Percentiles rank a stretch among this genome's conserved stretches.
Conservation (phyloP, 2,113 vertebrate species). For the Corythaeola cristata region DNA sequence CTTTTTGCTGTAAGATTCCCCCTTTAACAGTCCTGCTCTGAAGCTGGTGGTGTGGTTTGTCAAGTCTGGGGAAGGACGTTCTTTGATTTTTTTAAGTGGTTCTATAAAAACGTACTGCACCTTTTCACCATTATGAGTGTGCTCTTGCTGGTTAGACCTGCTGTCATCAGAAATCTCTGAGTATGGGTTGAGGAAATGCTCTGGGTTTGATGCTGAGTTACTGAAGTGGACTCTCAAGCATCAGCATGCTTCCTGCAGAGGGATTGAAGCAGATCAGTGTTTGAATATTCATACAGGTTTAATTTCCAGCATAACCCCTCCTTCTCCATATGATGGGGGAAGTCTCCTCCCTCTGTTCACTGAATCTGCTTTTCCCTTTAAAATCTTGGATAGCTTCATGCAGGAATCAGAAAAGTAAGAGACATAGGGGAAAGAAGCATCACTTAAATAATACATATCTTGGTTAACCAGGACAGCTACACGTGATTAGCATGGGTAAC, state of each 20-base stretch:
- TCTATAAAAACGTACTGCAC: not conserved
- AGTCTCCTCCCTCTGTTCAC: not conserved
- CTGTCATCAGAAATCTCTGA: not conserved
- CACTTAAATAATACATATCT: not conserved
- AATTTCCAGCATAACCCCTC: not conserved
- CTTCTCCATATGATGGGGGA: not conserved
- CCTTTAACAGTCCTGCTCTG: not conserved
- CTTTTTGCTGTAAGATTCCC: not conserved
- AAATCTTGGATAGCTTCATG: not conserved
- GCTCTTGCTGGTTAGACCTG: not conserved
- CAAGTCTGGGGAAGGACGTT: not conserved
- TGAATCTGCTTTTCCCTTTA: not conserved
- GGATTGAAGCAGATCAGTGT: not conserved
- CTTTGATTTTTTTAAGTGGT: not conserved
- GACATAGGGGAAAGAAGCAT: not conserved
- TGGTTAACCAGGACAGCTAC: not conserved
- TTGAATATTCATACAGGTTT: not conserved
- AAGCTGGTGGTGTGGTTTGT: not conserved
- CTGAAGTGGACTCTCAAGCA: not conserved
- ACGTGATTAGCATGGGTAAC: not conserved
- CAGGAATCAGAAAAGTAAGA: not conserved
- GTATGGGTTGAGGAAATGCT: fast-evolving
- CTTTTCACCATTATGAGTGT: not conserved
- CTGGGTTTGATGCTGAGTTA: not conserved
- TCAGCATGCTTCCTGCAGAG: not conserved